Evolutionary conservation across 2,113 vertebrate genomes (phyloP).

Genomic region (Perca schrenkii): DNA sequence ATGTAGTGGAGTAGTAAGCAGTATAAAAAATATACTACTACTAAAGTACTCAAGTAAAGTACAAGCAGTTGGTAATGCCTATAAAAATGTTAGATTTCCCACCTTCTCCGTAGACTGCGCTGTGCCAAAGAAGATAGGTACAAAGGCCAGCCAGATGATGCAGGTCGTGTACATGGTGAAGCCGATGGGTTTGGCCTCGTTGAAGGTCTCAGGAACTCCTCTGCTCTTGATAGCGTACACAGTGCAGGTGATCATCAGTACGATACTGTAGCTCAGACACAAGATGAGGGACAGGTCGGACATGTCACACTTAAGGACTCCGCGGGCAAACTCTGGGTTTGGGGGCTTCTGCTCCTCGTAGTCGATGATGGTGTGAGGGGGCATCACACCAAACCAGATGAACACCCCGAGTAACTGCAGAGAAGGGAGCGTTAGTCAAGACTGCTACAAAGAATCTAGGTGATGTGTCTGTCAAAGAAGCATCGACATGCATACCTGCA

Average conservation of each 20-base stretch:
- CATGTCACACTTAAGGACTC: conserved; percentile 93
- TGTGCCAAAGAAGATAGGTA: conserved; percentile 94
- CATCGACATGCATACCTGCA: conserved; percentile 66
- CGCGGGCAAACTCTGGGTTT: conserved; percentile 90
- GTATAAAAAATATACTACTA: no score
- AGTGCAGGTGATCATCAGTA: conserved; percentile 93
- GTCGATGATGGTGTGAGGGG: conserved; percentile 90
- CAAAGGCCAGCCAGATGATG: conserved; percentile 93
- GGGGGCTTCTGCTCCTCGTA: conserved; percentile 91
- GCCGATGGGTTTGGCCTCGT: conserved; percentile 93
- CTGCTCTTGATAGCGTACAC: conserved; percentile 93
- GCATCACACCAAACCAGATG: conserved; percentile 89
- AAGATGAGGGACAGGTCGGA: conserved; percentile 90
- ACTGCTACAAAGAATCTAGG: neutral
- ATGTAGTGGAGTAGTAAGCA: neutral
- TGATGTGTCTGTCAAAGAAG: no score
- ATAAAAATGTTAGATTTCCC: conserved; percentile 6
- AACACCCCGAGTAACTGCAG: conserved; percentile 84
- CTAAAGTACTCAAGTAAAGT: neutral
- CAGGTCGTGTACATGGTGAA: conserved; percentile 95
- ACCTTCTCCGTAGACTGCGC: conserved; percentile 92
- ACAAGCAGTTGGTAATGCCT: no score
- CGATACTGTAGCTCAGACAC: conserved; percentile 91
- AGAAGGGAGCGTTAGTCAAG: conserved; percentile 6
- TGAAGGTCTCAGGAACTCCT: conserved; percentile 93